These are phyloP conservation scores for Vireo altiloquus DNA, from an alignment of 2,113 vertebrate genomes.

Conservation along the genomic window DNA sequence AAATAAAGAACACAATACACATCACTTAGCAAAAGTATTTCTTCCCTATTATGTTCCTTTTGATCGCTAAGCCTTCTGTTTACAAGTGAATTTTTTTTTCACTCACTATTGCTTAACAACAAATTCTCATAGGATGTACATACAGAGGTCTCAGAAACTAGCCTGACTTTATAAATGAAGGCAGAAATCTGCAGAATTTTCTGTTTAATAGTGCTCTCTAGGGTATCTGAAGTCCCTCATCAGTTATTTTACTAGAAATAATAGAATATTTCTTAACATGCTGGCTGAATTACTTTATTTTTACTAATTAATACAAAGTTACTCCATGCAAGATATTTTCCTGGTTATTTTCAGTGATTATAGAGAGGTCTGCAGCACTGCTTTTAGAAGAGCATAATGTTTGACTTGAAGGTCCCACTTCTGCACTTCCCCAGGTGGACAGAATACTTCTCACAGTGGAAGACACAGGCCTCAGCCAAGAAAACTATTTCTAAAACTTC, in stretches of 20 bases:
- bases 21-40: background rate
- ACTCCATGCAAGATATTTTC: background rate
- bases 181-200: background rate
- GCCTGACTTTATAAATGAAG: background rate
- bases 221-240: background rate
- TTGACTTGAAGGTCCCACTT: background rate
- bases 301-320: background rate
- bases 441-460: background rate
- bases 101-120: background rate
- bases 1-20: background rate
- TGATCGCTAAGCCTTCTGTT: background rate
- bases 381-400: background rate
- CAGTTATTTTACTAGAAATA: background rate
- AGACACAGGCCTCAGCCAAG: background rate
- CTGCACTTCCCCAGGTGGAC: background rate
- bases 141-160: background rate
- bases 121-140: background rate
- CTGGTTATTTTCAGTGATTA: background rate
- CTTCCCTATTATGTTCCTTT: background rate
- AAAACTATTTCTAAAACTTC: background rate
- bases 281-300: background rate
- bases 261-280: background rate
- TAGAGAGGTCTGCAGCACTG: background rate
- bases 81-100: background rate
- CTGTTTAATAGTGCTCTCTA: background rate